Base-by-base conservation (phyloP, 2,113 vertebrate species). In the Lagenorhynchus albirostris region DNA sequence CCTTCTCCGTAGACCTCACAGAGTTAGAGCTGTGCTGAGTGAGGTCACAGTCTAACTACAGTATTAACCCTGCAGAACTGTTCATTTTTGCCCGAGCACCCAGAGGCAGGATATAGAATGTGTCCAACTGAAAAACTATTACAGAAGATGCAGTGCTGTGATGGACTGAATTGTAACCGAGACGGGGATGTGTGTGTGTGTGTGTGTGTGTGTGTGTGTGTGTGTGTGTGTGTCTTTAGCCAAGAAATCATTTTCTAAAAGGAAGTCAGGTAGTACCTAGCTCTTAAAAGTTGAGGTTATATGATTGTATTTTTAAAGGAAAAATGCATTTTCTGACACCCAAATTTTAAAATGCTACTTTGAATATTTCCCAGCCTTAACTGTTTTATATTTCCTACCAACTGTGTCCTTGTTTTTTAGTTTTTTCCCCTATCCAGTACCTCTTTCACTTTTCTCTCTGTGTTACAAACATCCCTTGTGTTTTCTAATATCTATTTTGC, bases 1-100 rank as follows among this genome's bases (percentile, higher is more conserved):
- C 44, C 94, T 38, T 68, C 94, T 13, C 2, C 74, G 21, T 41
- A 96, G 96, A 97, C 98, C 89, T 84, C 0, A 36, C 4, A 13
- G 88, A 98, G 96, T 98, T 86, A 3, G 92, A 92, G 96, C 97
- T 94, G 63, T 18, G 33, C 96, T 97, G 98, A 98, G 98, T 97
- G 97, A 98, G 98, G 97, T 98, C 98, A 98, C 97, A 98, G 97
- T 95, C 98, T 98, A 98, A 98, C 96, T 97, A 98, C 95, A 97
- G 83, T 97, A 98, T 98, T 98, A 98, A 98, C 98, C 98, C 98
- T 98, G 97, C 98, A 98, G 97, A 98, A 98, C 98, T 98, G 97
- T 97, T 98, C 98, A 95, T 98, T 98, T 98, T 98, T 85, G 67
- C 94, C 92, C 0, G 0, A 96, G 97, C 96, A 97, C 98, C 98